A percentile compares a stretch with the other conserved stretches of the same genome.
These are phyloP conservation scores for Sinodicranocentrus sp. DNA, from an alignment of 2,888 invertebrate genomes.

Conservation along the genomic window DNA sequence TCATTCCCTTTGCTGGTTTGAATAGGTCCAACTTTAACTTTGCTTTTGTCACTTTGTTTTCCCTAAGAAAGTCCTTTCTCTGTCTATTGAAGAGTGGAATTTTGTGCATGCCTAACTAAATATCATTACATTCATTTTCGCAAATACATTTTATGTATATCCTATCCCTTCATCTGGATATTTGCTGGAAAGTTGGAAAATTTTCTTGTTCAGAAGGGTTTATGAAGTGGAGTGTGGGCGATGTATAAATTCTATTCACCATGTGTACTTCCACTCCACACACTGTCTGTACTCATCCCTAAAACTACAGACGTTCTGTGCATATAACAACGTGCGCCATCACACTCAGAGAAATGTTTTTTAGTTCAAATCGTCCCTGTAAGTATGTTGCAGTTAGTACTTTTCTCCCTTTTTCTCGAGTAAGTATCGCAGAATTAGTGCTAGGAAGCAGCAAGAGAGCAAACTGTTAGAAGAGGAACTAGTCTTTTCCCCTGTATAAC, in stretches of 20 bases:
- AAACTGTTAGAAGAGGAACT: constrained; percentile 48
- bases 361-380: constrained; percentile 1
- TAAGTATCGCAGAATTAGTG: background rate
- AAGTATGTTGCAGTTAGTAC: background rate
- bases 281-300: background rate
- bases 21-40: constrained; percentile 21
- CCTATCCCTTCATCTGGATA: background rate
- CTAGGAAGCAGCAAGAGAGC: constrained; percentile 40
- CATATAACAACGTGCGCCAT: background rate
- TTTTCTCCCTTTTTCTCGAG: background rate
- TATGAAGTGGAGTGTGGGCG: constrained; percentile 28
- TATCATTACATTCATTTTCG: background rate
- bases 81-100: constrained; percentile 22
- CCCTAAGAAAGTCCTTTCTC: constrained; percentile 15
- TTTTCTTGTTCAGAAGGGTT: constrained; percentile 42
- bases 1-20: constrained; percentile 33
- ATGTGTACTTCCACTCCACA: background rate
- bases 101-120: background rate
- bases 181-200: constrained; percentile 24
- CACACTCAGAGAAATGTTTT: background rate
- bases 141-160: background rate
- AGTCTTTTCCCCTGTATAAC: too few species aligned
- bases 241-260: constrained; percentile 37
- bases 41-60: constrained; percentile 13
- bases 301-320: background rate